Evolutionary conservation across 2,888 invertebrate genomes (phyloP).

Genomic region (Drepanosiphum platanoidis): DNA sequence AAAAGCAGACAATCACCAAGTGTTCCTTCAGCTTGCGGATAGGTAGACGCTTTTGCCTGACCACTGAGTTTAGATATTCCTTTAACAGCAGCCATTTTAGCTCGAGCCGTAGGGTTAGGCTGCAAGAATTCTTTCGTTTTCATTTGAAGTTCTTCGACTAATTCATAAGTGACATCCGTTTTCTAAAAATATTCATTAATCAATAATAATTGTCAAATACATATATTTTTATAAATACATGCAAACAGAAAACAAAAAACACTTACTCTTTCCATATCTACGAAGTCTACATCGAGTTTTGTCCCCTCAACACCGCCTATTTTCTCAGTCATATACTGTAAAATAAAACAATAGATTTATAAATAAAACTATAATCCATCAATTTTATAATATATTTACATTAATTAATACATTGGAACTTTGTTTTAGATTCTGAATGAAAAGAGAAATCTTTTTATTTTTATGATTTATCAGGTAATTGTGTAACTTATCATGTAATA

Average conservation of each 20-base stretch:
- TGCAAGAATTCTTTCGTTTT: slow-evolving; percentile 99
- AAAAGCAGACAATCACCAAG: slow-evolving; percentile 96
- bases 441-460: no score
- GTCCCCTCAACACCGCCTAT: slow-evolving; percentile 99
- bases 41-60: slow-evolving; percentile 95
- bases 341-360: slow-evolving; percentile 66
- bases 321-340: slow-evolving; percentile 99
- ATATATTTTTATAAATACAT: background rate
- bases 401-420: background rate
- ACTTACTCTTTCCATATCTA: slow-evolving; percentile 98
- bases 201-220: background rate
- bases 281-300: slow-evolving; percentile 96
- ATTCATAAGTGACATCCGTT: slow-evolving; percentile 96
- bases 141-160: slow-evolving; percentile 94
- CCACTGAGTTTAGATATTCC: slow-evolving; percentile 96
- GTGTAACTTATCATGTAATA: background rate
- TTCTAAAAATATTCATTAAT: no score
- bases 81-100: slow-evolving; percentile 94
- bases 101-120: slow-evolving; percentile 96
- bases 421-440: no score
- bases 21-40: slow-evolving; percentile 98
- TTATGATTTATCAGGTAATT: background rate
- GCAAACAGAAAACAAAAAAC: background rate
- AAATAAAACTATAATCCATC: background rate
- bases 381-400: background rate